Percentiles rank a stretch among this genome's conserved stretches.
Evolutionary conservation across 2,113 vertebrate genomes (phyloP).

Genomic region (Actenoides hombroni): DNA sequence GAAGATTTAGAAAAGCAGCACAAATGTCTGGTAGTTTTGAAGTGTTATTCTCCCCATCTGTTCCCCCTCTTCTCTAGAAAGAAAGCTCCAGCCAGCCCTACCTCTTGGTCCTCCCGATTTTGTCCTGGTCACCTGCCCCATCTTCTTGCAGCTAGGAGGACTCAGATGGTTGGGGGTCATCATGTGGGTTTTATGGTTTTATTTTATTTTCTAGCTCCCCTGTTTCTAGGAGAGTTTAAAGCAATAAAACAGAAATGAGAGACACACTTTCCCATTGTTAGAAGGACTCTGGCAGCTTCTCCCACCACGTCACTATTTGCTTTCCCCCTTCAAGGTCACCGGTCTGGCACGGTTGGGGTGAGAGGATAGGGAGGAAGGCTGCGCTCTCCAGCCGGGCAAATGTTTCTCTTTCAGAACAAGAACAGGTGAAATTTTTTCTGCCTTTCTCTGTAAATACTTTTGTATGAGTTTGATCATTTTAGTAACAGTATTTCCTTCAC

Average conservation of each 20-base stretch:
- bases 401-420: slow-evolving; percentile 63
- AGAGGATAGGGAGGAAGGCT: slow-evolving; percentile 10
- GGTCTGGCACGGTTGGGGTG: not conserved
- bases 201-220: slow-evolving; percentile 18
- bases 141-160: not conserved
- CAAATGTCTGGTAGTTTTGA: slow-evolving; percentile 38
- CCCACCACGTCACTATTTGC: not conserved
- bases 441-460: slow-evolving; percentile 75
- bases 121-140: not conserved
- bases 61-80: slow-evolving; percentile 40
- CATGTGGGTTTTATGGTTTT: not conserved
- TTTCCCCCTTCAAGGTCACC: slow-evolving; percentile 53
- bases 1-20: slow-evolving; percentile 56
- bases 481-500: slow-evolving; percentile 69
- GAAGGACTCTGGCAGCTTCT: slow-evolving; percentile 51
- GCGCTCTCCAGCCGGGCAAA: slow-evolving; percentile 18
- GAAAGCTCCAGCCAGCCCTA: slow-evolving; percentile 49
- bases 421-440: slow-evolving; percentile 56
- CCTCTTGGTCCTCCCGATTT: not conserved
- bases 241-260: slow-evolving; percentile 19
- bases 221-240: slow-evolving; percentile 21
- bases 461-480: slow-evolving; percentile 62
- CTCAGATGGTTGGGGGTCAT: not conserved
- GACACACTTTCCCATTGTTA: slow-evolving; percentile 41
- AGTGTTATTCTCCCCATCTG: slow-evolving; percentile 7